These are phyloP conservation scores for Saturnia japonica DNA, from an alignment of 2,888 invertebrate genomes.

Conservation along the genomic window DNA sequence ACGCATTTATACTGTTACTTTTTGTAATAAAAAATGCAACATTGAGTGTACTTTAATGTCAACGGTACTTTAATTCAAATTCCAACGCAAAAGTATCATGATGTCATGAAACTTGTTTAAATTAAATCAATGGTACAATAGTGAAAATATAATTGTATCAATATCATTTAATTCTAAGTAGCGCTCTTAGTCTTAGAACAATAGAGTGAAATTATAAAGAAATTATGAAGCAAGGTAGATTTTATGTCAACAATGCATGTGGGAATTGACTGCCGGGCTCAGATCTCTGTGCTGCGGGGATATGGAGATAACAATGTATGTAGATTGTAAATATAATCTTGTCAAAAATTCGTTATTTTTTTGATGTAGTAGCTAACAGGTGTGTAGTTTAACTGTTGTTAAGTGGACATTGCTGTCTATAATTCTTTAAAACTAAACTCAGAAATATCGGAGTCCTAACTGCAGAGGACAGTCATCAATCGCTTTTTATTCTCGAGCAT, in stretches of 20 bases:
- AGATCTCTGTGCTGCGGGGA: no score
- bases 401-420: no score
- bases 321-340: no score
- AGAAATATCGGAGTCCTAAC: no score
- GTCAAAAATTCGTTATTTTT: no score
- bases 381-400: no score
- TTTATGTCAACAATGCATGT: not conserved
- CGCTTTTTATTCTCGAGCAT: no score
- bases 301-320: not conserved
- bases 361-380: no score
- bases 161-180: constrained; percentile 26
- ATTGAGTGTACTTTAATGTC: no score
- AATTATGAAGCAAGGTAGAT: not conserved
- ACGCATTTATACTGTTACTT: not conserved
- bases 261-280: not conserved
- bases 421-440: no score
- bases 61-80: no score
- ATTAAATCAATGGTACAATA: not conserved
- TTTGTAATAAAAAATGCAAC: not conserved
- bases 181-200: constrained; percentile 44
- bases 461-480: no score
- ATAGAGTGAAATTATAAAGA: constrained; percentile 61
- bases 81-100: not conserved
- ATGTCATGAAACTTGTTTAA: not conserved
- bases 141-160: constrained; percentile 24